Evolutionary conservation across 2,113 vertebrate genomes (phyloP), one percentile per base, ranked within the genome.

Genomic region (Anolis sagrei): DNA sequence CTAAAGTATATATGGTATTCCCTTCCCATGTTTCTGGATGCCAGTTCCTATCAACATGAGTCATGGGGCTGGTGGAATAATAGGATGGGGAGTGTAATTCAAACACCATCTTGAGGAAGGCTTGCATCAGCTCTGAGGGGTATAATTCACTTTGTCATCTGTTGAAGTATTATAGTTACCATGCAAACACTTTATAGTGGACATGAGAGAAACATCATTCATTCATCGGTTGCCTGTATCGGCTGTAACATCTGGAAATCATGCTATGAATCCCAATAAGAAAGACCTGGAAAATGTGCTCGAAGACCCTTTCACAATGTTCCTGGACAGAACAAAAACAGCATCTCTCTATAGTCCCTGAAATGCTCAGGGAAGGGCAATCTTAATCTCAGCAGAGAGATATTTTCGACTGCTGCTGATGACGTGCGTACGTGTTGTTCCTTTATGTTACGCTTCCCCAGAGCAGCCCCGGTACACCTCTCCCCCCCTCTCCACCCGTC

Each of bases 381-480:
- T 44, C 11, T 34, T 61, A 58, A 27, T 64, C 51, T 64, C 77
- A 13, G 32, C 77, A 18, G 39, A 34, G 61, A 6, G 77, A 75
- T 36, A 29, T 29, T 29, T 39, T 7, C 48, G 4, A 2, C 5
- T 49, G 77, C 69, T 80, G 29, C 23, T 34, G 36, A 36, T 25
- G 27, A 79, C 36, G 39, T 62, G 51, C 13, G 13, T 62, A 61
- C 76, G 64, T 77, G 64, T 84, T 44, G 83, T 77, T 84, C 48
- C 72, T 39, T 27, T 29, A 25, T 25, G 34, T 62, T 14, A 5
- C 23, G 68, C 32, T 73, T 51, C 68, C 51, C 27, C n/a, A 62
- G 66, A 21, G 29, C 48, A 48, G 64, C n/a, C 58, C 21, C 44
- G 1, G n/a, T 32, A 64, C 13, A 21, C 62, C 49, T 29, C 70